Evolutionary conservation across 2,888 invertebrate genomes (phyloP).

Genomic region (Anticlea derivata): DNA sequence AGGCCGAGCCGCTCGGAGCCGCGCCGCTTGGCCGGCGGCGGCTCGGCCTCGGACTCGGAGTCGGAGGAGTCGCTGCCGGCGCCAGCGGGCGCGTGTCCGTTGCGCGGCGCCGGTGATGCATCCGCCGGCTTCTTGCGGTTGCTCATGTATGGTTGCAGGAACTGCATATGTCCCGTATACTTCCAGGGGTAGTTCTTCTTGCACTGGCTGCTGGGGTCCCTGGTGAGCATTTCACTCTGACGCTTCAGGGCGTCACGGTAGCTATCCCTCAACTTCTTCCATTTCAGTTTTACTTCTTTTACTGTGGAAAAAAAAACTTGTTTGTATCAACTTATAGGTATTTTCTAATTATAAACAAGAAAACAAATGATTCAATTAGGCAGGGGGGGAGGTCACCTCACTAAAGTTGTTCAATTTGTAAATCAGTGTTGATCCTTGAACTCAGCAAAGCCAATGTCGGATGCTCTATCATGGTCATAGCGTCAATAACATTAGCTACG

Average conservation of each 20-base stretch:
- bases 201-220: slow-evolving; percentile 50
- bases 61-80: slow-evolving; percentile 35
- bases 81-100: slow-evolving; percentile 37
- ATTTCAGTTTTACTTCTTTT: slow-evolving; percentile 75
- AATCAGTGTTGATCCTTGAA: too few species aligned
- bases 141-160: slow-evolving; percentile 77
- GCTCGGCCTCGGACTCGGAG: slow-evolving; percentile 48
- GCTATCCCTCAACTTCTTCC: slow-evolving; percentile 77
- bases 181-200: slow-evolving; percentile 72
- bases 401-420: too few species aligned
- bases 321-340: too few species aligned
- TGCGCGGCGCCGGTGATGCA: slow-evolving; percentile 40
- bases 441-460: too few species aligned
- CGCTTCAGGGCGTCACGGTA: slow-evolving; percentile 77
- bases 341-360: too few species aligned
- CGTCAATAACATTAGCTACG: too few species aligned
- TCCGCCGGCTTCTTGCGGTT: slow-evolving; percentile 64
- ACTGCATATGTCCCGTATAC: slow-evolving; percentile 73
- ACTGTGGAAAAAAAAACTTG: slow-evolving; percentile 54
- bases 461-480: too few species aligned
- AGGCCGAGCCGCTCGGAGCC: slow-evolving; percentile 20
- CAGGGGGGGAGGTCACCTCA: too few species aligned
- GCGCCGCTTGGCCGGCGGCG: slow-evolving; percentile 28
- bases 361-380: too few species aligned
- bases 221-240: slow-evolving; percentile 66